Conservation (phyloP, 2,888 invertebrate genomes). For the Perithous albicinctus region DNA sequence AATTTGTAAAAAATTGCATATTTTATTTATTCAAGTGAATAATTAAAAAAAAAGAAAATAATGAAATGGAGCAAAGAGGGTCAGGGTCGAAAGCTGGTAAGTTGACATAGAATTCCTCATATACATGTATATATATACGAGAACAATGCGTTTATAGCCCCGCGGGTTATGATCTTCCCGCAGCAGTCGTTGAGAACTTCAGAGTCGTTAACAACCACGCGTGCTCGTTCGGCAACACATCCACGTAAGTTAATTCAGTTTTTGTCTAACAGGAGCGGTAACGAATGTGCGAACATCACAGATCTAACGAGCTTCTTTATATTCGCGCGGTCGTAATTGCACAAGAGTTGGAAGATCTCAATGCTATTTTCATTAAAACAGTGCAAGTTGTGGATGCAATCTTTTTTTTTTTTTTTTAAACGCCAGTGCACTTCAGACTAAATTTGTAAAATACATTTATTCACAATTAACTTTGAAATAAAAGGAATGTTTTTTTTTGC, state of each 20-base stretch:
- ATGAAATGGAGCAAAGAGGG: too few relatives aligned
- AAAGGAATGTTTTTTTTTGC: too few relatives aligned
- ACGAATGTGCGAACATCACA: neutral
- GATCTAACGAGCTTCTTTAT: conserved; percentile 1
- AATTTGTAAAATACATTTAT: neutral
- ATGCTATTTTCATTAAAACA: neutral
- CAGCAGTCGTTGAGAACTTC: conserved; percentile 31
- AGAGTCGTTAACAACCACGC: conserved; percentile 16
- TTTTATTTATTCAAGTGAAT: too few relatives aligned
- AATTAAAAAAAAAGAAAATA: too few relatives aligned
- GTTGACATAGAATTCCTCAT: neutral
- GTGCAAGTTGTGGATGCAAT: neutral
- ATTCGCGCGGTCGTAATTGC: neutral
- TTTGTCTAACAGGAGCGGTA: neutral
- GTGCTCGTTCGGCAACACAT: conserved; percentile 1
- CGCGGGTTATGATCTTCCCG: conserved; percentile 28
- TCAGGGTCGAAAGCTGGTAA: too few relatives aligned
- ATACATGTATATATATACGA: neutral
- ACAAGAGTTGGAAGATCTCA: neutral
- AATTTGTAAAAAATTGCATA: too few relatives aligned
- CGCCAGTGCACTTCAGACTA: neutral
- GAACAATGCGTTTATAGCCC: conserved; percentile 40
- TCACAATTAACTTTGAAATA: neutral
- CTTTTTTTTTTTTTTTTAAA: neutral
- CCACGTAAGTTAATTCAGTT: neutral